Conservation (phyloP, 2,888 invertebrate species). For the Acanthosepion pharaonis region DNA sequence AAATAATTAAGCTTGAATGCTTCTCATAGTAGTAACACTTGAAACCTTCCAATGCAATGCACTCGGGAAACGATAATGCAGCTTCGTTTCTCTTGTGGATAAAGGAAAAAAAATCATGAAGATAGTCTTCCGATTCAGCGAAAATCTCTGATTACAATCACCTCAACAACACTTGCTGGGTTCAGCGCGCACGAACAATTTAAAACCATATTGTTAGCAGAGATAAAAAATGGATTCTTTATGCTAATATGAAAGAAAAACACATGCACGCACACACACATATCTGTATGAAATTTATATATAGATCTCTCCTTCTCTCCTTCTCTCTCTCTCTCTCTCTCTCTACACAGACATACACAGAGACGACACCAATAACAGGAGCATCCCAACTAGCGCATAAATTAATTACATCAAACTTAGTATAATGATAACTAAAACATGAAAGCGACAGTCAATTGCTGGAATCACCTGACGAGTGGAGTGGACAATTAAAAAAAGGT, state of each 20-base stretch:
- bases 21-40: background rate
- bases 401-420: too few relatives aligned
- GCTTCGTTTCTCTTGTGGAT: background rate
- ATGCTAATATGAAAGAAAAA: background rate
- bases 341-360: too few relatives aligned
- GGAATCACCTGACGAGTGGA: too few relatives aligned
- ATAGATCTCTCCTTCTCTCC: too few relatives aligned
- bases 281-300: too few relatives aligned
- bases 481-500: too few relatives aligned
- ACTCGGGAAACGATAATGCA: background rate
- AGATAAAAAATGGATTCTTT: background rate
- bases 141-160: background rate
- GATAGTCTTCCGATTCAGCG: background rate
- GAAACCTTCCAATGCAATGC: background rate
- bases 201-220: background rate
- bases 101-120: background rate
- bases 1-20: background rate
- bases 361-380: too few relatives aligned
- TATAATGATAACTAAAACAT: too few relatives aligned
- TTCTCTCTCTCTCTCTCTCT: too few relatives aligned
- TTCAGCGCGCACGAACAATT: background rate
- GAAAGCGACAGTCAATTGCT: too few relatives aligned
- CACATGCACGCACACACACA: background rate
- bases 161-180: background rate
- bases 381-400: too few relatives aligned